phyloP scores from a whole-genome alignment of 2,113 vertebrate species.

The Cavia porcellus region DNA sequence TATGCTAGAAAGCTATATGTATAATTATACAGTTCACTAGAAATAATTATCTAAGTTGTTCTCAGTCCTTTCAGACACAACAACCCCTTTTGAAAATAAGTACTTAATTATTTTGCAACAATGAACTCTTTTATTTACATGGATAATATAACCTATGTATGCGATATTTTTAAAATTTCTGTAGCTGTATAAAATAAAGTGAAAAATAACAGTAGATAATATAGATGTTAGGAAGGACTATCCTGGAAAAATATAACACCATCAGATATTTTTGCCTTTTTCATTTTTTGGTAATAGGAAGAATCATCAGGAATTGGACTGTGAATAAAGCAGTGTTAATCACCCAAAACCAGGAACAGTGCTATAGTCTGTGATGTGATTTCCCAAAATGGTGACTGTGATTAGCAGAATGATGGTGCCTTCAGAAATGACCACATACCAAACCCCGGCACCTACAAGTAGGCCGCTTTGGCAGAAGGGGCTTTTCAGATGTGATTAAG shows the following conservation, averaged over 20 bases:
- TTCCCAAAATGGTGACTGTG: background rate
- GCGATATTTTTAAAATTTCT: background rate
- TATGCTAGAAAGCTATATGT: background rate
- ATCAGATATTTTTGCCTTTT: background rate
- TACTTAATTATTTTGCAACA: background rate
- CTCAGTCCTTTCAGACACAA: background rate
- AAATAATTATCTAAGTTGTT: background rate
- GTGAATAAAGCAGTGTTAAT: background rate
- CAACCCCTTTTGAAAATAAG: background rate
- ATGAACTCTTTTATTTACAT: background rate
- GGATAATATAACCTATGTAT: background rate
- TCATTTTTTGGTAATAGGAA: background rate
- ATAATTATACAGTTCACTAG: background rate
- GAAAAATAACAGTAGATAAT: constrained; percentile 4
- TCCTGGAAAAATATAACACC: background rate
- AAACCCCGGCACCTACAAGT: background rate
- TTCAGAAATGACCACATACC: background rate
- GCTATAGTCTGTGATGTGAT: background rate
- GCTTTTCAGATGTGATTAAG: background rate
- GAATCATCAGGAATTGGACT: background rate
- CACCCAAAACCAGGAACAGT: background rate
- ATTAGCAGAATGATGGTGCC: background rate
- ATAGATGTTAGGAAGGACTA: background rate
- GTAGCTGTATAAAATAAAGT: background rate
- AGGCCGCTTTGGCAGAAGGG: background rate